These are phyloP conservation scores for Alloscopus bannaensis DNA, from an alignment of 2,888 invertebrate genomes.

Conservation along the genomic window DNA sequence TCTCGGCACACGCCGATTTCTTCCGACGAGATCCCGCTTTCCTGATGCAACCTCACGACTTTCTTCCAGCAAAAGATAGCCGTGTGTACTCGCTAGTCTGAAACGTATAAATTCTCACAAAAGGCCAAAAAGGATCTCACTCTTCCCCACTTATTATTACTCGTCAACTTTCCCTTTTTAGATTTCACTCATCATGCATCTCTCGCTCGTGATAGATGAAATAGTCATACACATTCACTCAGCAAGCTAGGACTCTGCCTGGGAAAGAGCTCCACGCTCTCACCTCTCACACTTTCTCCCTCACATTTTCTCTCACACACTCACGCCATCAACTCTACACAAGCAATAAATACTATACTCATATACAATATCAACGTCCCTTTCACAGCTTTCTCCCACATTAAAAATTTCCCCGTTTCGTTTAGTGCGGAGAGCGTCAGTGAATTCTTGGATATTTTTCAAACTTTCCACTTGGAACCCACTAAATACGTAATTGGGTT, in stretches of 20 bases:
- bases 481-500: too few species aligned
- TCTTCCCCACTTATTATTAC: constrained; percentile 62
- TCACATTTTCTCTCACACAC: background rate
- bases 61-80: background rate
- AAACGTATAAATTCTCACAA: constrained; percentile 52
- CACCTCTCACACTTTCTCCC: background rate
- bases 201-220: constrained; percentile 41
- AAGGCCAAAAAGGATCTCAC: constrained; percentile 65
- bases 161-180: constrained; percentile 59
- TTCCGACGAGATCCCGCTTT: constrained; percentile 57
- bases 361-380: background rate
- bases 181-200: constrained; percentile 55
- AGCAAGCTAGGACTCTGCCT: constrained; percentile 5
- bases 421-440: constrained; percentile 25
- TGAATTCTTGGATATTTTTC: constrained; percentile 28
- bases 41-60: constrained; percentile 10
- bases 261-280: background rate
- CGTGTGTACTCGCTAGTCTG: constrained; percentile 19
- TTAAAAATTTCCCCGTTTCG: background rate
- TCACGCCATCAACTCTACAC: background rate
- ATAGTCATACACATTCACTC: constrained; percentile 26
- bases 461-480: constrained; percentile 29
- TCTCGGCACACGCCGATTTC: constrained; percentile 40
- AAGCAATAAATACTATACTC: too few species aligned
- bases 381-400: constrained; percentile 10